Evolutionary conservation across 37 sponge, comb jelly and placozoan genomes (phyloP), one percentile per base, ranked within the genome.

Genomic region (Oopsacas minuta): DNA sequence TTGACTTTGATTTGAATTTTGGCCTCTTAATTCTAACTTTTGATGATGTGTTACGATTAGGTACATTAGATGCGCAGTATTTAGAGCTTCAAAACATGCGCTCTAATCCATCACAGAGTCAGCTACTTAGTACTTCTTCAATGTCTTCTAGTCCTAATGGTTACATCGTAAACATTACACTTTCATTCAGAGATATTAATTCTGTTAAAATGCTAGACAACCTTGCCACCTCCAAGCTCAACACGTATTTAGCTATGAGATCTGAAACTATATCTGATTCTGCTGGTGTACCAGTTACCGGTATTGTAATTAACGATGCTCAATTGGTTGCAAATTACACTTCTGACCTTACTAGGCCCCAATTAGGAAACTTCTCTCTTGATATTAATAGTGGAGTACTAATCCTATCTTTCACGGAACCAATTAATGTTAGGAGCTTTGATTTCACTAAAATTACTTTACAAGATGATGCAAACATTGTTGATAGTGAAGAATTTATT

Each of bases 401-500:
- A 1, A 61, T 88, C 39, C 87, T 95, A 1, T 69, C 53, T 22
- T 95, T 95, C 86, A 88, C 90, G 82, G 96, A 95, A 88, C 88
- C 93, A 32, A 88, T 95, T 15, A 89, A 92, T 84, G 91, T 95
- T 0, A 87, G 85, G 20, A 90, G 91, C 0, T 85, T 95, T 17
- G 82, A 92, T 36, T 36, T 88, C 39, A 88, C 90, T 0, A 82
- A 91, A 35, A 81, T 92, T 12, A 90, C 90, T 0, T 88, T 95
- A 12, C 92, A 91, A 84, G 90, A 88, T 36, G 25, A 36, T 15
- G 34, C 25, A 0, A 88, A 88, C 42, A 39, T 52, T 12, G 32
- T n/a, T 34, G 37, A 86, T 23, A 83, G 52, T 38, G 84, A 84
- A 81, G 91, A 90, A 32, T 37, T 0, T 0, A 85, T 94, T 38